Conservation (phyloP, 2,888 invertebrate genomes). For the Heliconius ismenius region DNA sequence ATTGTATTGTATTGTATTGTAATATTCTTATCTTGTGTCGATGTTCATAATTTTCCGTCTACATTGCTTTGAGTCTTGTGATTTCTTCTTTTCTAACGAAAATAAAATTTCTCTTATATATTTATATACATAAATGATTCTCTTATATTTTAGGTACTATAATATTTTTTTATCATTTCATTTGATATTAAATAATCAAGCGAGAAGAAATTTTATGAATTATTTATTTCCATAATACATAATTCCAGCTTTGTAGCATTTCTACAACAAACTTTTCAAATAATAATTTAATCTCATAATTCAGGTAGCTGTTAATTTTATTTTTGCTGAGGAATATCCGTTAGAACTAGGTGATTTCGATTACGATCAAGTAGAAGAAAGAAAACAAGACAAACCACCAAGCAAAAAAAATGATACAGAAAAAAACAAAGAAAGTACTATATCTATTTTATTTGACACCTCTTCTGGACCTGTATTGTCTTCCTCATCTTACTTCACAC, state of each 20-base stretch:
- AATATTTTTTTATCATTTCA: no score
- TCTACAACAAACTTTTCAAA: no score
- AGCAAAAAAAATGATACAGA: conserved; percentile 25
- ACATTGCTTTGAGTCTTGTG: not conserved
- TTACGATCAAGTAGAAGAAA: conserved; percentile 15
- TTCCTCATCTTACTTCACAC: conserved; percentile 6
- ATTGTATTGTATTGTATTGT: no score
- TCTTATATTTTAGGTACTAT: no score
- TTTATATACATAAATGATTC: no score
- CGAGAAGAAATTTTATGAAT: no score
- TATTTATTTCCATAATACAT: no score
- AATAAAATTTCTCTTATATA: no score
- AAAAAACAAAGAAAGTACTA: conserved; percentile 44
- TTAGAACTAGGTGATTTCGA: conserved; percentile 26
- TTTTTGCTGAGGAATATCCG: conserved; percentile 45
- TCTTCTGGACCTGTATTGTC: no score
- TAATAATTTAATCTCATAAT: not conserved
- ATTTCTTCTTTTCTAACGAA: not conserved
- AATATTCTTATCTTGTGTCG: no score
- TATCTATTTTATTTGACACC: conserved; percentile 39
- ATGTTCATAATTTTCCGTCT: not conserved
- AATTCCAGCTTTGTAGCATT: no score
- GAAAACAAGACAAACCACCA: not conserved
- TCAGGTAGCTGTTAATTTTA: conserved; percentile 43
- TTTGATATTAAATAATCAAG: no score